Conservation (phyloP, 2,797 vertebrate genomes). For the Esox masquinongy region DNA sequence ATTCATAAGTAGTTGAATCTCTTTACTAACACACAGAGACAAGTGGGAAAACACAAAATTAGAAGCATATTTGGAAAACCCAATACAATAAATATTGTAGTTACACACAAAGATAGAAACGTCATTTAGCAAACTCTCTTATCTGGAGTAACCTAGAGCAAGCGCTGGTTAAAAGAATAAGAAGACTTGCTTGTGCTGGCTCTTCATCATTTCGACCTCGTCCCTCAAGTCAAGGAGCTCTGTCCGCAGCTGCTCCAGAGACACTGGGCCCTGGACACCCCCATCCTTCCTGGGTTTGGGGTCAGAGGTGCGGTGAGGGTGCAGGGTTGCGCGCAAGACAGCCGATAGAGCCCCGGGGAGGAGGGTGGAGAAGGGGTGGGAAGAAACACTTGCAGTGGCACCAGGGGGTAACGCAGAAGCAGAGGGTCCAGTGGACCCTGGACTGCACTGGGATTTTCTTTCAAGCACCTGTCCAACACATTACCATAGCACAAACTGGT, state of each 20-base stretch:
- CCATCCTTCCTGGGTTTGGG: constrained; percentile 73
- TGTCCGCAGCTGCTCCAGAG: constrained; percentile 83
- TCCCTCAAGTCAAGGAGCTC: constrained; percentile 87
- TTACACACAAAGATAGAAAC: not conserved
- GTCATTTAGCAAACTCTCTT: not conserved
- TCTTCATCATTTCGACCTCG: constrained; percentile 92
- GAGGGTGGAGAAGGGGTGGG: constrained; percentile 49
- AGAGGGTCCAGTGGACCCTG: constrained; percentile 59
- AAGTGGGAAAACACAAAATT: not conserved
- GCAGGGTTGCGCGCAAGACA: constrained; percentile 74
- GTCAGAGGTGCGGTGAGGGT: constrained; percentile 43
- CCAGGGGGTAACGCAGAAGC: constrained; percentile 59
- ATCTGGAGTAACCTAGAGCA: not conserved
- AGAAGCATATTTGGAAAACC: not conserved
- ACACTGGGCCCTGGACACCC: constrained; percentile 43
- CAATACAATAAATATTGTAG: not conserved
- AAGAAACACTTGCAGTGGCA: constrained; percentile 54
- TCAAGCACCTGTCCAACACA: constrained; percentile 71
- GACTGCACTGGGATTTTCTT: constrained; percentile 69
- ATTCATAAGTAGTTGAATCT: constrained; percentile 92
- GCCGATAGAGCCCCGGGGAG: constrained; percentile 76
- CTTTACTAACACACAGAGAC: constrained; percentile 80
- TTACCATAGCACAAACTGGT: constrained; percentile 1
- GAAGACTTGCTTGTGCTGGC: constrained; percentile 89
- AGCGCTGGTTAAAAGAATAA: constrained; percentile 5